A percentile compares a stretch with the other conserved stretches of the same genome.
Conservation (phyloP, 1,140 invertebrate genomes). For the Chrysomallon squamiferum region DNA sequence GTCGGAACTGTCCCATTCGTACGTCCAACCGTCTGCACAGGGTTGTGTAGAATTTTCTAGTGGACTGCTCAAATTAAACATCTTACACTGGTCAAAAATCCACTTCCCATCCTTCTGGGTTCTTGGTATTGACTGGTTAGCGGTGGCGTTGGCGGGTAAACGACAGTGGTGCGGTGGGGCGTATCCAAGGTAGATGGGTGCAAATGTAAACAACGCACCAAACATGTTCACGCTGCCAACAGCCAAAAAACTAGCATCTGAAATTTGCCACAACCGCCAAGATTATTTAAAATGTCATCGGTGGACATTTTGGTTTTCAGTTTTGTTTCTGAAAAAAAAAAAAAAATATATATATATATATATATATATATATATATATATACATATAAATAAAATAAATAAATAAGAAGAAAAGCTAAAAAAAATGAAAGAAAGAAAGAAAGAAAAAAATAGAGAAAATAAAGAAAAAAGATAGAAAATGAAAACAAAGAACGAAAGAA, state of each 20-base stretch:
- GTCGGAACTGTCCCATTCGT: conserved; percentile 8
- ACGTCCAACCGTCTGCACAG: conserved; percentile 27
- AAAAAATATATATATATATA: no score
- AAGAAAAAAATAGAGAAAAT: no score
- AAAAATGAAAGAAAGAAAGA: no score
- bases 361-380: no score
- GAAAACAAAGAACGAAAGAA: no score
- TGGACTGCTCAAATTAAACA: background rate
- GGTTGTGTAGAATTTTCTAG: conserved; percentile 7
- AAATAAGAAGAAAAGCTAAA: no score
- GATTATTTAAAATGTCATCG: conserved; percentile 80
- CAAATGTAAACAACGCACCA: conserved; percentile 81
- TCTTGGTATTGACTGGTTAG: conserved; percentile 22
- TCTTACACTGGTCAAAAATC: conserved; percentile 8
- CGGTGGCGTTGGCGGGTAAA: conserved; percentile 10
- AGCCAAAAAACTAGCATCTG: conserved; percentile 83
- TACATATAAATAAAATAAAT: no score
- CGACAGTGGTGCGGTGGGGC: conserved; percentile 19
- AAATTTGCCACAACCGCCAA: conserved; percentile 87
- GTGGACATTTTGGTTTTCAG: no score
- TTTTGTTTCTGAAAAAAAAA: no score
- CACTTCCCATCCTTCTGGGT: background rate
- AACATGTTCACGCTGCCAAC: conserved; percentile 81
- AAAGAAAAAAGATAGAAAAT: no score
- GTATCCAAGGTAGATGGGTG: conserved; percentile 68